These are phyloP conservation scores for Geotrypetes seraphini DNA, from an alignment of 2,797 vertebrate species.

Conservation along the genomic window DNA sequence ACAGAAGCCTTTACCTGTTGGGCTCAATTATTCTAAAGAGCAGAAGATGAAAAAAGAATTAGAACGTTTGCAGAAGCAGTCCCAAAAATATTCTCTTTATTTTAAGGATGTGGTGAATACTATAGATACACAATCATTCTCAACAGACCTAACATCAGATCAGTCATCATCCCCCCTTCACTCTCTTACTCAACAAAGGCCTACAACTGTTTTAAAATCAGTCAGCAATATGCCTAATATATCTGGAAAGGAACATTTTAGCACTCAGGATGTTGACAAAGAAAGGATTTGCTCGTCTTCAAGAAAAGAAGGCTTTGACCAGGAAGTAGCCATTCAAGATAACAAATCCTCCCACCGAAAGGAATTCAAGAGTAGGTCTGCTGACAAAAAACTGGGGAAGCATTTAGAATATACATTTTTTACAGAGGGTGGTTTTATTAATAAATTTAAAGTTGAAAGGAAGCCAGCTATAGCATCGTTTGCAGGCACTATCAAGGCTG, in stretches of 20 bases:
- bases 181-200: no score
- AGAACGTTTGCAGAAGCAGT: constrained; percentile 25
- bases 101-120: no score
- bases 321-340: constrained; percentile 1
- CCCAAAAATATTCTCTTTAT: constrained; percentile 31
- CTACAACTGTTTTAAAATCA: no score
- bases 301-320: constrained; percentile 5
- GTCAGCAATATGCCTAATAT: no score
- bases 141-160: no score
- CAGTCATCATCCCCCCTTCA: no score
- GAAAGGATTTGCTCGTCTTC: constrained; percentile 3
- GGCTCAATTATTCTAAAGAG: constrained; percentile 37
- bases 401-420: not conserved
- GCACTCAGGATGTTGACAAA: constrained; percentile 7
- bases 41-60: constrained; percentile 28
- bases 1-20: constrained; percentile 23
- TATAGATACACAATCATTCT: no score
- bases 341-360: constrained; percentile 14
- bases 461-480: constrained; percentile 39
- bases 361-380: no score
- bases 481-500: constrained; percentile 38
- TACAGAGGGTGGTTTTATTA: not conserved
- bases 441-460: not conserved
- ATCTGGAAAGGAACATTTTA: no score
- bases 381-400: constrained; percentile 5